Base-by-base conservation (phyloP, 1,140 invertebrate species). In the Delia radicum region DNA sequence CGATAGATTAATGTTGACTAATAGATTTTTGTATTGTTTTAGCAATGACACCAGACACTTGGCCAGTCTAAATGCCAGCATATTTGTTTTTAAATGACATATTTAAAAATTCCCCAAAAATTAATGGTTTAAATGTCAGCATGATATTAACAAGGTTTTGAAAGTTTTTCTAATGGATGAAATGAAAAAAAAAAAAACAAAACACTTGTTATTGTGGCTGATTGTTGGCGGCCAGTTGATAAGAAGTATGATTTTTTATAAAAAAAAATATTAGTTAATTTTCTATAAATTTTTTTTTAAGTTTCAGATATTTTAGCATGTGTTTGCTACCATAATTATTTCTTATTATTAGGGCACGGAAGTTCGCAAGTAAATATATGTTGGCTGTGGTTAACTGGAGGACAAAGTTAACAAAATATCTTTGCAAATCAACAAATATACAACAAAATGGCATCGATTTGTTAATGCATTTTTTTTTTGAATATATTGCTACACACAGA, bases 101-200 rank as follows among this genome's bases (percentile, higher is more conserved):
- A 24, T 33, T 42, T 42, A 1, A 42, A 10, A 69, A 21, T 33
- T 29, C 6, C 12, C 3, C 55, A 21, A 6, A 61, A 61, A 29
- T 29, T 29, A 3, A 8, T 27, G 55, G 13, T 63, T 65, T 21
- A 28, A 29, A 26, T 33, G 24, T 18, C 65, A 69, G 65, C 65
- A 69, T 69, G 65, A 69, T 18, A 21, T 33, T 69, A 69, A 69
- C 27, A 69, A 69, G 65, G 31, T 37, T 33, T 69, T 69, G 65
- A 69, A 69, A 69, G 65, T 69, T 69, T 37, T 21, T 21, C 18
- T 69, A 33, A 10, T 33, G 62, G 15, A 10, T 65, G 13, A 31
- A 4, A 33, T 42, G 37, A 42, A 15, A 42, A 15, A n/a, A n/a
- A 33, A 4, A 33, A 33, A 33, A 33, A 33, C 12, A 42, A 42